A percentile compares a stretch with the other conserved stretches of the same genome.
Conservation (phyloP, 1,140 invertebrate genomes). For the Neodiprion fabricii region DNA sequence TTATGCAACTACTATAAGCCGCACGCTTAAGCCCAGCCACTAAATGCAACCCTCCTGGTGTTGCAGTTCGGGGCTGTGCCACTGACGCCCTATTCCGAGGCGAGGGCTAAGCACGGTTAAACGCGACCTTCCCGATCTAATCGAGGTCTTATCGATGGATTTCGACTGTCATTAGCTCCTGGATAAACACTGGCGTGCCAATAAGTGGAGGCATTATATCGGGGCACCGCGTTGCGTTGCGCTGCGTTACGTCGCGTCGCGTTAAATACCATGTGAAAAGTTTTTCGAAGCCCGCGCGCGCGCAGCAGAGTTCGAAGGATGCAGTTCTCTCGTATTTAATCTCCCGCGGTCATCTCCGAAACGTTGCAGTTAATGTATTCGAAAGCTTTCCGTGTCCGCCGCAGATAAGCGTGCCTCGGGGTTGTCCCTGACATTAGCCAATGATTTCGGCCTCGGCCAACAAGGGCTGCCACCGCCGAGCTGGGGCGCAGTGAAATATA, state of each 20-base stretch:
- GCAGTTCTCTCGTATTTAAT: constrained; percentile 39
- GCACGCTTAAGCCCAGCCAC: constrained; percentile 25
- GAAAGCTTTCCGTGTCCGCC: constrained; percentile 40
- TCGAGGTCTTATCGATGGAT: constrained; percentile 51
- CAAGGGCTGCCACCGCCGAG: not conserved
- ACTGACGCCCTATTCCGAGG: constrained; percentile 1
- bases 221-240: no score
- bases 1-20: constrained; percentile 40
- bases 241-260: no score
- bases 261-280: no score
- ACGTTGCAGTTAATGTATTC: constrained; percentile 53
- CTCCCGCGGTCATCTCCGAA: constrained; percentile 51
- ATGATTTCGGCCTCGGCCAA: constrained; percentile 36
- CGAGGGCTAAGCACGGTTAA: constrained; percentile 29
- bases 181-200: constrained; percentile 25
- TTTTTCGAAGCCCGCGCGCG: not conserved
- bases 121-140: constrained; percentile 42
- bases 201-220: not conserved
- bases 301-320: constrained; percentile 23
- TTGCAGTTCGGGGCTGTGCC: not conserved
- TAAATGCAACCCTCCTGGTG: constrained; percentile 29
- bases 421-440: constrained; percentile 46
- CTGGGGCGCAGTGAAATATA: not conserved
- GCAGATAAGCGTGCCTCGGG: constrained; percentile 46
- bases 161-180: constrained; percentile 44